phyloP scores from a whole-genome alignment of 2,888 invertebrate species.

The Meteorus colon region DNA sequence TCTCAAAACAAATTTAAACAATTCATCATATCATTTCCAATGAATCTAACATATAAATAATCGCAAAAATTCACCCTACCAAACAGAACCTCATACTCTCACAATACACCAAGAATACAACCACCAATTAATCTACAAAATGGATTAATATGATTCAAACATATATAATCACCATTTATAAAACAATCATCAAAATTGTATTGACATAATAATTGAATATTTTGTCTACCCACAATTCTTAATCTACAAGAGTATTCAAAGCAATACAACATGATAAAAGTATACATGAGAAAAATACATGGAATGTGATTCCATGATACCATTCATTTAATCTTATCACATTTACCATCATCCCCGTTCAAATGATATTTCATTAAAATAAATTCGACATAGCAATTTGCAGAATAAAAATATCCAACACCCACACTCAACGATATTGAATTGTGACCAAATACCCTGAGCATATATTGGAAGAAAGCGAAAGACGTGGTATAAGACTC shows the following conservation, averaged over 20 bases:
- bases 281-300: background rate
- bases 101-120: background rate
- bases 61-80: background rate
- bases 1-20: background rate
- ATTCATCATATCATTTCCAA: background rate
- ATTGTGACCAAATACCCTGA: background rate
- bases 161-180: background rate
- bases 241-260: background rate
- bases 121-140: background rate
- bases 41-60: background rate
- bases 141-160: background rate
- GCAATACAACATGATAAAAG: conserved; percentile 2
- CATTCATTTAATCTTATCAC: background rate
- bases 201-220: background rate
- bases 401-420: background rate
- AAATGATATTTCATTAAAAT: background rate
- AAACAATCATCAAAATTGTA: background rate
- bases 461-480: background rate
- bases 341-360: background rate
- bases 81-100: conserved; percentile 30
- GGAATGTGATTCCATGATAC: conserved; percentile 5
- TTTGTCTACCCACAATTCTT: background rate
- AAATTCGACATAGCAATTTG: background rate
- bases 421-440: background rate
- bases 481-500: background rate